These are phyloP conservation scores for Augochlorella aurata DNA, from an alignment of 2,888 invertebrate genomes.

Conservation along the genomic window DNA sequence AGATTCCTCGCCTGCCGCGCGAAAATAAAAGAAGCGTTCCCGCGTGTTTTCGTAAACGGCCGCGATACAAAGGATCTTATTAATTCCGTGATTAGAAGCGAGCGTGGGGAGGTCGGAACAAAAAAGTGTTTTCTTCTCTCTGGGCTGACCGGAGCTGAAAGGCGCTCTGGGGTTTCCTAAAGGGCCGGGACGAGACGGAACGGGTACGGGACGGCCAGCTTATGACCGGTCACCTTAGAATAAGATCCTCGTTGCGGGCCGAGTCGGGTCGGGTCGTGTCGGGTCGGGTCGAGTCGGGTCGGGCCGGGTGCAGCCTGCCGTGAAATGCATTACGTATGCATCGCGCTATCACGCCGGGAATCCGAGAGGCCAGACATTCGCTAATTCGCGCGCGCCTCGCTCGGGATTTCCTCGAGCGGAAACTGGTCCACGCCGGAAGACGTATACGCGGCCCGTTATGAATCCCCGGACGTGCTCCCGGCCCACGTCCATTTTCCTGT, in stretches of 20 bases:
- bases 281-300: too few species aligned
- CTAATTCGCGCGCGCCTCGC: constrained; percentile 57
- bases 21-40: not conserved
- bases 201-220: constrained; percentile 22
- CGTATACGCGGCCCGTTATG: constrained; percentile 50
- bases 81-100: constrained; percentile 26
- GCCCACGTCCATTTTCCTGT: not conserved
- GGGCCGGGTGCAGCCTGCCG: constrained; percentile 53
- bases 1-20: not conserved
- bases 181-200: constrained; percentile 24
- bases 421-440: constrained; percentile 56
- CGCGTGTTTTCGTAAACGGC: not conserved
- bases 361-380: constrained; percentile 65
- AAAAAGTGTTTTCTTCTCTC: constrained; percentile 12
- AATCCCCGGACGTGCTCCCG: constrained; percentile 49
- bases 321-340: constrained; percentile 73
- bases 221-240: constrained; percentile 52
- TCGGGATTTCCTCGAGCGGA: constrained; percentile 62
- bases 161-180: constrained; percentile 31
- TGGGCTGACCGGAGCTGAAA: constrained; percentile 16
- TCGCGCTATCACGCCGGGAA: constrained; percentile 66
- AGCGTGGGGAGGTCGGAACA: constrained; percentile 13
- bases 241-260: constrained; percentile 57
- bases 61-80: constrained; percentile 25
- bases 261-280: not conserved